Percentiles rank a stretch among this genome's conserved stretches.
Conservation (phyloP, 2,888 invertebrate genomes). For the Drosophila sordidula region DNA sequence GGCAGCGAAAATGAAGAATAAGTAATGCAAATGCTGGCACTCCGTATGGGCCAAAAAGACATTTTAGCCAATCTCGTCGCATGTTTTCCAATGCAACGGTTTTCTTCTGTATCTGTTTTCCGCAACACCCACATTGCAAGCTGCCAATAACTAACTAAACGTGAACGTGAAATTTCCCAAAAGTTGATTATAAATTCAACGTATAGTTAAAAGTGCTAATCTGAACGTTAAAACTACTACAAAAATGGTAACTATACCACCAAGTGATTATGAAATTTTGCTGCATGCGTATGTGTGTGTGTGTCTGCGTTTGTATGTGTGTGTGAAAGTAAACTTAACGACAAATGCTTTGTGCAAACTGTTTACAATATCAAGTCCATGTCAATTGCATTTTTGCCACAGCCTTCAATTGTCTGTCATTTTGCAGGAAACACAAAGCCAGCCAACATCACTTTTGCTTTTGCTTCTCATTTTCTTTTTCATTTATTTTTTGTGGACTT, state of each 20-base stretch:
- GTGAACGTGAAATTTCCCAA: constrained; percentile 3
- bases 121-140: constrained; percentile 55
- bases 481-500: constrained; percentile 5
- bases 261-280: constrained; percentile 70
- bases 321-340: not conserved
- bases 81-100: constrained; percentile 74
- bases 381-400: constrained; percentile 60
- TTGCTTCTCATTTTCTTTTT: constrained; percentile 3
- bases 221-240: constrained; percentile 26
- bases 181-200: constrained; percentile 7
- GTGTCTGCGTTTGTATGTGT: constrained; percentile 14
- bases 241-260: constrained; percentile 69
- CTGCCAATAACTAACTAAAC: constrained; percentile 21
- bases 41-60: constrained; percentile 16
- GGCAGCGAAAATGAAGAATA: constrained; percentile 33
- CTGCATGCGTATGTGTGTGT: constrained; percentile 4
- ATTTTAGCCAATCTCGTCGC: constrained; percentile 52
- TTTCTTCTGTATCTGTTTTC: constrained; percentile 82
- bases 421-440: constrained; percentile 26
- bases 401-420: constrained; percentile 55
- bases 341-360: constrained; percentile 34
- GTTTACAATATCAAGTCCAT: constrained; percentile 52
- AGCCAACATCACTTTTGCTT: constrained; percentile 39
- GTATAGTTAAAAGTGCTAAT: constrained; percentile 11
- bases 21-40: constrained; percentile 32